These are phyloP conservation scores for Xenentodon cancila DNA, from an alignment of 2,797 vertebrate genomes.

Conservation along the genomic window DNA sequence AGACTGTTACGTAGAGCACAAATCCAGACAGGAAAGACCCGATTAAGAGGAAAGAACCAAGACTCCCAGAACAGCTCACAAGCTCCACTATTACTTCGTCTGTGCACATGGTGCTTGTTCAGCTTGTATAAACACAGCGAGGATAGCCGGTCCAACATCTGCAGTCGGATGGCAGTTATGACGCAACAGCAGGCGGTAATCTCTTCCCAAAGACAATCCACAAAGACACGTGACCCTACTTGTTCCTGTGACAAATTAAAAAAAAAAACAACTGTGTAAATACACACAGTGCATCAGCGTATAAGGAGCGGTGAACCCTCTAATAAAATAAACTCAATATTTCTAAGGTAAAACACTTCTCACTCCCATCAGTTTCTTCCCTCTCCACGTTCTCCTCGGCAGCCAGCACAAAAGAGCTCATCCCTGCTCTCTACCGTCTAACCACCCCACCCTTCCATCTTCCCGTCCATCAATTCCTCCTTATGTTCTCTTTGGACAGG, in stretches of 20 bases:
- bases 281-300: slow-evolving; percentile 18
- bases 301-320: not conserved
- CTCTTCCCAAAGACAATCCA: slow-evolving; percentile 63
- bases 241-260: slow-evolving; percentile 12
- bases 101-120: slow-evolving; percentile 18
- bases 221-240: slow-evolving; percentile 57
- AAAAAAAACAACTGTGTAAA: not conserved
- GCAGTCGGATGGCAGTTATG: slow-evolving; percentile 39
- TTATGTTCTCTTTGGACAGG: slow-evolving; percentile 13
- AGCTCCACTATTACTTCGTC: slow-evolving; percentile 26
- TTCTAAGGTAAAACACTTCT: slow-evolving; percentile 15
- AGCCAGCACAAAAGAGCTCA: not conserved
- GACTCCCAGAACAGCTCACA: slow-evolving; percentile 20
- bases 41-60: slow-evolving; percentile 23
- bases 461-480: slow-evolving; percentile 3
- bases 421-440: not conserved
- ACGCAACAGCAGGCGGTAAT: slow-evolving; percentile 59
- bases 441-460: slow-evolving; percentile 1
- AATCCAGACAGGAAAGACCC: slow-evolving; percentile 10
- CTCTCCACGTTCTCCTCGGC: not conserved
- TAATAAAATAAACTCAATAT: slow-evolving; percentile 35
- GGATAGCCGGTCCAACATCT: slow-evolving; percentile 44
- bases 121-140: slow-evolving; percentile 47
- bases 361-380: slow-evolving; percentile 10
- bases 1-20: slow-evolving; percentile 1